Conservation (phyloP, 2,113 vertebrate genomes). For the Vireo altiloquus region DNA sequence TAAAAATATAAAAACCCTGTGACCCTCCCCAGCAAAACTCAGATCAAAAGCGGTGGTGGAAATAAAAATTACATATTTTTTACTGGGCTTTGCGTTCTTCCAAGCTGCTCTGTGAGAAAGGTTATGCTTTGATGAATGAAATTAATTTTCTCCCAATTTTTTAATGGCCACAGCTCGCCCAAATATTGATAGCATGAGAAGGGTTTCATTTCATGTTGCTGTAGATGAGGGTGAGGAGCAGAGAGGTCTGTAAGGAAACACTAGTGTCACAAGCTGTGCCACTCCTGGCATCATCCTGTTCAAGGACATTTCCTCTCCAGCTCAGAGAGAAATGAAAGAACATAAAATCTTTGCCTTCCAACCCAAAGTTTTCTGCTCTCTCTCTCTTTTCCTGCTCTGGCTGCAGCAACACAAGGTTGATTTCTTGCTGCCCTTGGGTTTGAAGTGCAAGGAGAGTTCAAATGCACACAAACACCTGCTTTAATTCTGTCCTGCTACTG, state of each 20-base stretch:
- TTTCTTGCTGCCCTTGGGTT: not conserved
- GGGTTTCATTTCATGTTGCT: not conserved
- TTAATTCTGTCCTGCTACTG: not conserved
- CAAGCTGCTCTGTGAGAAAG: not conserved
- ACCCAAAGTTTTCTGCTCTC: not conserved
- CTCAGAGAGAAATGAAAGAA: not conserved
- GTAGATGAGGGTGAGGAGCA: not conserved
- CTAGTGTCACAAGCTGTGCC: fast-evolving
- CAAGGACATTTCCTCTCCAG: not conserved
- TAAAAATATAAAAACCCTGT: not conserved
- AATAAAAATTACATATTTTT: not conserved
- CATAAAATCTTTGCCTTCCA: not conserved
- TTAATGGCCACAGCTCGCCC: not conserved
- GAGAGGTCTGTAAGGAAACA: not conserved
- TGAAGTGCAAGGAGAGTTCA: not conserved
- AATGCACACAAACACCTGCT: not conserved
- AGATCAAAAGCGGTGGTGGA: not conserved
- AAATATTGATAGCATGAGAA: not conserved
- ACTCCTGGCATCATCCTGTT: too few species aligned
- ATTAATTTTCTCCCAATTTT: not conserved
- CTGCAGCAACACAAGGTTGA: not conserved
- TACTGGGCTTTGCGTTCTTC: not conserved
- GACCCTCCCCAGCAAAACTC: not conserved
- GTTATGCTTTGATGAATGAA: not conserved
- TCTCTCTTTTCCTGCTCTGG: not conserved